A percentile compares a stretch with the other conserved stretches of the same genome.
Evolutionary conservation across 2,888 invertebrate species (phyloP).

Genomic region (Drosophila glabriapex): DNA sequence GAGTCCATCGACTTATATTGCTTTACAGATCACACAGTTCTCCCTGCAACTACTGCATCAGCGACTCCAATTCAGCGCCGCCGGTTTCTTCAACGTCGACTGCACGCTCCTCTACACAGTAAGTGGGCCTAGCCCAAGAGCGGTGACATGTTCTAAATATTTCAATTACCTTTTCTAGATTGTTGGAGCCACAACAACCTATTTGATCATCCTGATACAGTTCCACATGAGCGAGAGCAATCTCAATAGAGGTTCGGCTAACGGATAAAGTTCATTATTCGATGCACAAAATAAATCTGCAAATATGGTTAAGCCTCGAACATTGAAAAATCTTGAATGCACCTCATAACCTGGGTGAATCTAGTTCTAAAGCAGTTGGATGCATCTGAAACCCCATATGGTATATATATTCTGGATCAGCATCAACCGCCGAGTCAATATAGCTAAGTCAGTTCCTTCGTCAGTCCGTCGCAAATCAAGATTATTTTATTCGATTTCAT

Average conservation of each 20-base stretch:
- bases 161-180: slow-evolving; percentile 79
- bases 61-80: slow-evolving; percentile 85
- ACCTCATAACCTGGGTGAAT: neutral
- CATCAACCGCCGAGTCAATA: neutral
- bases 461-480: neutral
- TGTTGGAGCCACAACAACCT: slow-evolving; percentile 85
- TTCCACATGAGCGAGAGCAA: slow-evolving; percentile 83
- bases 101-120: slow-evolving; percentile 86
- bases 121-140: slow-evolving; percentile 30
- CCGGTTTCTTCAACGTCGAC: slow-evolving; percentile 86
- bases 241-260: slow-evolving; percentile 3
- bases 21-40: slow-evolving; percentile 85
- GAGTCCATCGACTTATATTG: neutral
- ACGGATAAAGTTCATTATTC: neutral
- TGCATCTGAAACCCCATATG: neutral
- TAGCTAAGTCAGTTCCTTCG: neutral
- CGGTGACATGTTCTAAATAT: neutral
- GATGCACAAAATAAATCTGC: neutral
- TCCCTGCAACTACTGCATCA: slow-evolving; percentile 86
- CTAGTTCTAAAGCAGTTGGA: neutral
- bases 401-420: neutral
- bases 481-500: neutral
- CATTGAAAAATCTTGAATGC: neutral
- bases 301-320: neutral
- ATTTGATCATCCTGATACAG: slow-evolving; percentile 86